phyloP scores from a whole-genome alignment of 2,888 invertebrate genomes.

The Noctua comes region DNA sequence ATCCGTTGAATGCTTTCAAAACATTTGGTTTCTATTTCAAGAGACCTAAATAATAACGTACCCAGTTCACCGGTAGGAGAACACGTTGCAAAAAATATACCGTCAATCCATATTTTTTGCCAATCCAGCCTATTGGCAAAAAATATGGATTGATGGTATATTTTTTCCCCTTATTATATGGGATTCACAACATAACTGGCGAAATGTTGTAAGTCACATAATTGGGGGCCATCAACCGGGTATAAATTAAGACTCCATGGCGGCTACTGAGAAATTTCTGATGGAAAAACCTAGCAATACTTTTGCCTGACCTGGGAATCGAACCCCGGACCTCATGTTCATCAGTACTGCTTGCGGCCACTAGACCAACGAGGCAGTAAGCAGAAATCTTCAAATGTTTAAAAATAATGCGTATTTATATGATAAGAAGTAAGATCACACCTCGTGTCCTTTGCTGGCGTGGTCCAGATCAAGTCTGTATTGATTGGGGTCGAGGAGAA shows the following conservation, averaged over 20 bases:
- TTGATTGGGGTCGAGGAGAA: slow-evolving; percentile 99
- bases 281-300: not conserved
- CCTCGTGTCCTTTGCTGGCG: slow-evolving; percentile 95
- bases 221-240: not conserved
- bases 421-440: slow-evolving; percentile 71
- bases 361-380: not conserved
- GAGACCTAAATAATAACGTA: not conserved
- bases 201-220: not conserved
- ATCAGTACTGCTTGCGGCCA: not conserved
- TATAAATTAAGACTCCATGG: not conserved
- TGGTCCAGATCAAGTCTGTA: slow-evolving; percentile 97
- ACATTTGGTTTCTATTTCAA: slow-evolving; percentile 39
- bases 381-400: not conserved
- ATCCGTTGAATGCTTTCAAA: slow-evolving; percentile 31
- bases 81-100: not conserved
- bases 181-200: too few relatives aligned
- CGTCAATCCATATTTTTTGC: too few relatives aligned
- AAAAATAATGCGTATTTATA: not conserved
- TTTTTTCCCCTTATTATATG: too few relatives aligned
- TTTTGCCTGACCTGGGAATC: not conserved
- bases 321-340: not conserved
- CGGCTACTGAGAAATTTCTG: not conserved
- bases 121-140: too few relatives aligned
- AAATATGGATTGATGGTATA: too few relatives aligned
- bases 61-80: not conserved